Evolutionary conservation across 2,113 vertebrate genomes (phyloP).

Genomic region (Carassius carassius): DNA sequence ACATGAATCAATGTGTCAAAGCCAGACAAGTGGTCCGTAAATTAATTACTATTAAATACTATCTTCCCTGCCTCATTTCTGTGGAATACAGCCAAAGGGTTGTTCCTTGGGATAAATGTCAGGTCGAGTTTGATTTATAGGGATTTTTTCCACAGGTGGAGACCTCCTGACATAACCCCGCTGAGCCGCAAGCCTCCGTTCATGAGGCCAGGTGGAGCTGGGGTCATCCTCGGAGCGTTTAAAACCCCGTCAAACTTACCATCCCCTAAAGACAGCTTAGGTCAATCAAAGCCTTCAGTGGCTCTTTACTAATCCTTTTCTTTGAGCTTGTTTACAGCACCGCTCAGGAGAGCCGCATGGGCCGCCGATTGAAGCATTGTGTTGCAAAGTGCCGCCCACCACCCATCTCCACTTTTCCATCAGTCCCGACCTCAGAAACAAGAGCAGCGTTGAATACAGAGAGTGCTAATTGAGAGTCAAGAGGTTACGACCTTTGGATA

Average conservation of each 20-base stretch:
- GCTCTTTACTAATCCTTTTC: constrained; percentile 61
- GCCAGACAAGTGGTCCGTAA: background rate
- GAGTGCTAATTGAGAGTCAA: constrained; percentile 64
- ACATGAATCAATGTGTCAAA: constrained; percentile 1
- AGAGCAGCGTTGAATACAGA: constrained; percentile 48
- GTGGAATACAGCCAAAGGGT: constrained; percentile 13
- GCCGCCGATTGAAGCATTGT: constrained; percentile 61
- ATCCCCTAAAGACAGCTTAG: constrained; percentile 63
- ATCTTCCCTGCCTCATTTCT: constrained; percentile 17
- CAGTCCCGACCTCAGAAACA: constrained; percentile 50
- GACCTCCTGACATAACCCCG: constrained; percentile 30
- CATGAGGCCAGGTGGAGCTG: constrained; percentile 33
- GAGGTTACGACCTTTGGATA: constrained; percentile 56
- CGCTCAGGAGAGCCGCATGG: constrained; percentile 53
- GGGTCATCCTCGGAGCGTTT: constrained; percentile 49
- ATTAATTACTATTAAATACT: constrained; percentile 17
- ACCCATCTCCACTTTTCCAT: constrained; percentile 50
- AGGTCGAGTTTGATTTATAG: constrained; percentile 18
- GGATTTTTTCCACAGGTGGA: constrained; percentile 35
- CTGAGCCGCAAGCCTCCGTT: background rate
- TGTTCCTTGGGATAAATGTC: constrained; percentile 5
- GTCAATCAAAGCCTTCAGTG: constrained; percentile 67
- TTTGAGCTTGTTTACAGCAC: constrained; percentile 61
- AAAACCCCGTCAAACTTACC: constrained; percentile 59
- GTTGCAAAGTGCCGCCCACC: constrained; percentile 57